A percentile compares a stretch with the other conserved stretches of the same genome.
Conservation (phyloP, 2,888 invertebrate species). For the Morpho deidamia region DNA sequence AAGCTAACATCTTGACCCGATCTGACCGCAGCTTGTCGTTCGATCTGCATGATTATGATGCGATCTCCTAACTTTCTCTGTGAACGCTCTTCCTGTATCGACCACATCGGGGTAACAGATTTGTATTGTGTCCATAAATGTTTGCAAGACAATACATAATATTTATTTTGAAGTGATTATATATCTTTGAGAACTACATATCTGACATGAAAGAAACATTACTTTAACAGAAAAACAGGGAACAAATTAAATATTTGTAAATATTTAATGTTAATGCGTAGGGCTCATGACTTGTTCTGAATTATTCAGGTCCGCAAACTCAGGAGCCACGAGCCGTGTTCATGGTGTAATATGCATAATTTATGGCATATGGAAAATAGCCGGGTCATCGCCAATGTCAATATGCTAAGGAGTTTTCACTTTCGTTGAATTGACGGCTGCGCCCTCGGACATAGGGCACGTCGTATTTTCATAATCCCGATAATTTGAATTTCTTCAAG, state of each 20-base stretch:
- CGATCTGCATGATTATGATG: neutral
- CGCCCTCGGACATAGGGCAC: neutral
- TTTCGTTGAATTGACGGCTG: slow-evolving; percentile 8
- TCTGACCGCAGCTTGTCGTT: slow-evolving; percentile 3
- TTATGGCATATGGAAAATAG: neutral
- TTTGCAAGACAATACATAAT: neutral
- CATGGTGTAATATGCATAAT: slow-evolving; percentile 8
- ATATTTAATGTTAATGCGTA: too few species aligned
- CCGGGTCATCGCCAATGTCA: slow-evolving; percentile 11
- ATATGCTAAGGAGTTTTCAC: slow-evolving; percentile 16
- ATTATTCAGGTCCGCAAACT: neutral
- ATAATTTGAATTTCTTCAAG: too few species aligned
- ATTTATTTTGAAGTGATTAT: too few species aligned
- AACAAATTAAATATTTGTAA: too few species aligned
- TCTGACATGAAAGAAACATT: too few species aligned
- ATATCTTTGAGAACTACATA: too few species aligned
- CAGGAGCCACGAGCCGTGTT: neutral
- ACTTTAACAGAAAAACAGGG: too few species aligned
- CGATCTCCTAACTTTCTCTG: slow-evolving; percentile 1
- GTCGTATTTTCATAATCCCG: too few species aligned
- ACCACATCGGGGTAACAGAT: neutral
- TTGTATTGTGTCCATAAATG: neutral
- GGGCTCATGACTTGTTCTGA: neutral
- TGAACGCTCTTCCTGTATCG: neutral
- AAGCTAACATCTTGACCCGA: slow-evolving; percentile 6